phyloP scores from a whole-genome alignment of 2,888 invertebrate genomes.

The Drepana falcataria region DNA sequence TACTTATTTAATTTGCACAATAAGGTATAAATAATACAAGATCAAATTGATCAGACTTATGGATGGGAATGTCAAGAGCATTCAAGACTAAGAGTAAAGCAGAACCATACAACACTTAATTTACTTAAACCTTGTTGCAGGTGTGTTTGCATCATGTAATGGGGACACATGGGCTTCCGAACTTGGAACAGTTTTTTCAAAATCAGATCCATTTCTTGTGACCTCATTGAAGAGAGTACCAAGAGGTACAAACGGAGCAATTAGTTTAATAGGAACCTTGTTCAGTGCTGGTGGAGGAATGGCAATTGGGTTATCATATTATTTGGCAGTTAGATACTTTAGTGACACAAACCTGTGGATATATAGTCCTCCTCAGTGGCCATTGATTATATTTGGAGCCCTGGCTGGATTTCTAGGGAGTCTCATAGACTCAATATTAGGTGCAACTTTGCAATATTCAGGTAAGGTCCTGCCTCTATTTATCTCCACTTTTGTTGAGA shows the following conservation, averaged over 20 bases:
- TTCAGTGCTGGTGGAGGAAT: slow-evolving; percentile 82
- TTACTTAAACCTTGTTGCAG: slow-evolving; percentile 47
- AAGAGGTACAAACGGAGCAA: slow-evolving; percentile 92
- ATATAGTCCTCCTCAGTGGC: slow-evolving; percentile 87
- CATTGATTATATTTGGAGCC: slow-evolving; percentile 84
- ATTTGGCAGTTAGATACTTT: slow-evolving; percentile 81
- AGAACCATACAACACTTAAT: slow-evolving; percentile 4
- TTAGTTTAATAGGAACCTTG: slow-evolving; percentile 81
- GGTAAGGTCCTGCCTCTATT: slow-evolving; percentile 63
- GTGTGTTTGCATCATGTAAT: slow-evolving; percentile 87
- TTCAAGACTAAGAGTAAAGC: too few relatives aligned
- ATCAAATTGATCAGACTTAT: too few relatives aligned
- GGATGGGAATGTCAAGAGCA: too few relatives aligned
- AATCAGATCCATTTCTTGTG: slow-evolving; percentile 84
- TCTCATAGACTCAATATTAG: slow-evolving; percentile 88
- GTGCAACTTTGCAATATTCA: slow-evolving; percentile 92
- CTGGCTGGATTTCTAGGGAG: slow-evolving; percentile 89
- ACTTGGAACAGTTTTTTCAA: slow-evolving; percentile 86
- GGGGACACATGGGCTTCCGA: slow-evolving; percentile 97
- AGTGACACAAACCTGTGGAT: slow-evolving; percentile 77
- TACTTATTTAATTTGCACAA: too few relatives aligned
- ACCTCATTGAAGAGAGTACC: slow-evolving; percentile 87
- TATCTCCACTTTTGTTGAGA: slow-evolving; percentile 1
- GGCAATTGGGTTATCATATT: slow-evolving; percentile 85
- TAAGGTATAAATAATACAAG: too few relatives aligned